phyloP scores from a whole-genome alignment of 2,113 vertebrate species.

The Channa argus region DNA sequence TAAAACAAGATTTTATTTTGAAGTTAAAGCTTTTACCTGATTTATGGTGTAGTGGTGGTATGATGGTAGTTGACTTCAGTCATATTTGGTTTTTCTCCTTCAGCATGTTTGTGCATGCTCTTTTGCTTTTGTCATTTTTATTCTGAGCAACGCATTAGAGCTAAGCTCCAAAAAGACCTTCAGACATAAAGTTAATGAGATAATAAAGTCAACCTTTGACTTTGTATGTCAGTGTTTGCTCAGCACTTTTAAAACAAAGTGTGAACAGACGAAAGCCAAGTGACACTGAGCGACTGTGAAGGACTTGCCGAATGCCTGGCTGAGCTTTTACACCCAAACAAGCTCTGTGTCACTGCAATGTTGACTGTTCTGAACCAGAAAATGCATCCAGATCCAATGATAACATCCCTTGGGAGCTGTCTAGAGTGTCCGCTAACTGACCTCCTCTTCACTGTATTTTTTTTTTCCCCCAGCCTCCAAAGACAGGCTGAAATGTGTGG shows the following conservation, averaged over 20 bases:
- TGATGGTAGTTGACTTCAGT: too few relatives aligned
- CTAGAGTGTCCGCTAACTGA: conserved; percentile 8
- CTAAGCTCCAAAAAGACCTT: conserved; percentile 22
- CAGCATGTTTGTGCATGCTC: not conserved
- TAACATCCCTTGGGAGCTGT: conserved; percentile 14
- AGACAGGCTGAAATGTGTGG: not conserved
- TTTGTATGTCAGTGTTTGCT: conserved; percentile 7
- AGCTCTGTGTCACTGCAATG: not conserved
- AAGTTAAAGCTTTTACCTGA: too few relatives aligned
- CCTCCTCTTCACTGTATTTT: not conserved
- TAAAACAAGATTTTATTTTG: too few relatives aligned
- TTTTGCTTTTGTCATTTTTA: conserved; percentile 10
- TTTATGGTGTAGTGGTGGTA: too few relatives aligned
- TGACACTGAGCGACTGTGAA: conserved; percentile 45
- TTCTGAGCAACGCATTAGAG: conserved; percentile 5
- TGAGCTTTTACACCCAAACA: conserved; percentile 26
- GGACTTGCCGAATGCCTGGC: conserved; percentile 17
- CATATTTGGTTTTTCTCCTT: not conserved
- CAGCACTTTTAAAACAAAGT: conserved; percentile 34
- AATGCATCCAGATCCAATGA: conserved; percentile 16
- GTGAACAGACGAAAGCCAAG: conserved; percentile 20
- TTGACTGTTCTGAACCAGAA: conserved; percentile 30
- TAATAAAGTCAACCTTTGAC: conserved; percentile 32
- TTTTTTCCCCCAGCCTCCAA: conserved; percentile 5
- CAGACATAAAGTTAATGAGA: conserved; percentile 32